phyloP scores from a whole-genome alignment of 2,888 invertebrate species.

The Zaprionus obscuricornis region DNA sequence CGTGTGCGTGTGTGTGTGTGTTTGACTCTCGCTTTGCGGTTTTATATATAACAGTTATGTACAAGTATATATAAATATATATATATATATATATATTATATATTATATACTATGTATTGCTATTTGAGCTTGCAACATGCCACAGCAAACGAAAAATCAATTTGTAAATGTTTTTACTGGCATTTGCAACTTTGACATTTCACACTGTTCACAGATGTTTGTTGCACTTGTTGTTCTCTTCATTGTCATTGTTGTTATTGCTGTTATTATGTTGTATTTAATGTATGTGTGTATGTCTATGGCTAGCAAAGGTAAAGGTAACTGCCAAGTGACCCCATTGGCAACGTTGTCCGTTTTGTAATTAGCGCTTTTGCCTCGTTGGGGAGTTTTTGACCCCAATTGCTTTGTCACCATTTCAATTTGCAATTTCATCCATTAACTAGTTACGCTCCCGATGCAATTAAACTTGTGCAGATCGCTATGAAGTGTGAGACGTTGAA shows the following conservation, averaged over 20 bases:
- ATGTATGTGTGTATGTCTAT: constrained; percentile 37
- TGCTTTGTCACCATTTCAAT: constrained; percentile 79
- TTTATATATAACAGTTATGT: constrained; percentile 54
- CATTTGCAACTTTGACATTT: constrained; percentile 68
- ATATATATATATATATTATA: constrained; percentile 10
- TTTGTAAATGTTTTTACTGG: constrained; percentile 72
- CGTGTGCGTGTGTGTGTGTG: constrained; percentile 10
- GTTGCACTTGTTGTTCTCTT: constrained; percentile 8
- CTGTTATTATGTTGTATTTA: constrained; percentile 33
- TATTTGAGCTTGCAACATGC: constrained; percentile 21
- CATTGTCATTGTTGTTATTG: constrained; percentile 19
- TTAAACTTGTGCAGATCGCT: constrained; percentile 62
- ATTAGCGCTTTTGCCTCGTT: constrained; percentile 44
- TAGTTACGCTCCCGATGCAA: constrained; percentile 76
- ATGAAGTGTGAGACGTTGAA: no score
- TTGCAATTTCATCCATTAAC: constrained; percentile 77
- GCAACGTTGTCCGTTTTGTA: constrained; percentile 61
- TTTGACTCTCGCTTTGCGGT: constrained; percentile 62
- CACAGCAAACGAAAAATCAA: constrained; percentile 70
- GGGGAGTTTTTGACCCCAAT: constrained; percentile 76
- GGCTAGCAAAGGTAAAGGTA: constrained; percentile 36
- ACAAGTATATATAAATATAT: constrained; percentile 28
- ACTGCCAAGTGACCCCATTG: constrained; percentile 71
- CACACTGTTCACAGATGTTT: constrained; percentile 49
- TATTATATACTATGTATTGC: no score